Base-by-base conservation (phyloP, 2,797 vertebrate species). In the Trichosurus vulpecula region DNA sequence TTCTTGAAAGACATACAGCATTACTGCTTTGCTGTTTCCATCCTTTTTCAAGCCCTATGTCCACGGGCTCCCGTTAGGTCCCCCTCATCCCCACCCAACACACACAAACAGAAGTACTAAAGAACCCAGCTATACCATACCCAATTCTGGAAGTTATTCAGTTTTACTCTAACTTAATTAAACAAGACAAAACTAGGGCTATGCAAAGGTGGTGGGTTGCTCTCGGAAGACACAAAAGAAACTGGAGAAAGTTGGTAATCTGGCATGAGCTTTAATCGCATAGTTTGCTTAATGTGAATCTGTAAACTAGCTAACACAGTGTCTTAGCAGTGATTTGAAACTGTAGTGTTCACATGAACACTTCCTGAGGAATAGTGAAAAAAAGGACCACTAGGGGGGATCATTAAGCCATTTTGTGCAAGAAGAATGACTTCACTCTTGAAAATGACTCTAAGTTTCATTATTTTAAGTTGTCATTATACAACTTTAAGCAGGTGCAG, bases 341-440 rank as follows among this genome's bases (percentile, higher is more conserved):
- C 89, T 53, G 90, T 14, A n/a, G 47, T 91, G 10, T 91, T 92
- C 58, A 2, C 54, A 91, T 81, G 74, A 87, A 87, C 41, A 87
- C 41, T 87, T 87, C 25, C 41, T 87, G 74, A 97, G 95, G 55
- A 94, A 89, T 87, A 22, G 81, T 10, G 87, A 91, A 35, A 58
- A 95, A 94, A 95, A 52, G 93, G 93, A 91, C 98, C 97, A 96
- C 98, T 98, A 98, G 98, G 97, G 98, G 98, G 98, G 93, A 97
- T 98, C 93, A 97, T 96, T 92, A 97, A 96, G 93, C 98, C 96
- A 92, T 97, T 96, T 90, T 96, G 94, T 91, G 47, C 10, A 92
- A 91, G 90, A 92, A 96, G 93, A 97, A 94, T 94, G 96, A 97
- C 96, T 95, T 56, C 93, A 97, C 94, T 98, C 97, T 94, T 55